Evolutionary conservation across 2,113 vertebrate genomes (phyloP).

Genomic region (Plecturocebus donacophilus): DNA sequence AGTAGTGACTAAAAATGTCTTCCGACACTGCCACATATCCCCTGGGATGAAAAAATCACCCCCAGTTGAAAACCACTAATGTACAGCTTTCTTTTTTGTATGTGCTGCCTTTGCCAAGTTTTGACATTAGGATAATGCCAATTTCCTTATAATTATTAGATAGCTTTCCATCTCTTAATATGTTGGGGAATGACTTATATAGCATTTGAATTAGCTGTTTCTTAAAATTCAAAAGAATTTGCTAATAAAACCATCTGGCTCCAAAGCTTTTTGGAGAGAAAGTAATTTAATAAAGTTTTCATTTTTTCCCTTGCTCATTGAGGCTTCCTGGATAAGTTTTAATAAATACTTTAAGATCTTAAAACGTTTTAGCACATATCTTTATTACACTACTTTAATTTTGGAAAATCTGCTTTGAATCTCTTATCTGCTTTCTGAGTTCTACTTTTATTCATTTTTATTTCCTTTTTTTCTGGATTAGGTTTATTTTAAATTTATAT

Average conservation of each 20-base stretch:
- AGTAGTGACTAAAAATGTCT: not conserved
- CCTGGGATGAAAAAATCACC: not conserved
- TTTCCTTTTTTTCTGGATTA: not conserved
- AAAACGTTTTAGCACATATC: not conserved
- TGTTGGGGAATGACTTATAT: not conserved
- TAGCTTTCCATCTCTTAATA: not conserved
- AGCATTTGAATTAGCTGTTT: slow-evolving; percentile 1
- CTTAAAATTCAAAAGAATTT: slow-evolving; percentile 31
- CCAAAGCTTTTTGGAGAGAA: slow-evolving; percentile 13
- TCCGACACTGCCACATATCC: not conserved
- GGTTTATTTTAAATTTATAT: not conserved
- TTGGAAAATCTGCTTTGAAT: slow-evolving; percentile 9
- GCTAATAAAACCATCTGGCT: slow-evolving; percentile 23
- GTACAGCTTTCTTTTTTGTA: not conserved
- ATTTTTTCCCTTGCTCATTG: not conserved
- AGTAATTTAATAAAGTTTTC: slow-evolving; percentile 22
- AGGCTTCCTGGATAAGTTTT: not conserved
- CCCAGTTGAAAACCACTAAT: not conserved
- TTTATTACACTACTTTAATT: not conserved
- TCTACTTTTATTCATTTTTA: not conserved
- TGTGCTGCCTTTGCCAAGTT: not conserved
- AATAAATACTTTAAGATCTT: not conserved
- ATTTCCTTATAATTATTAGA: not conserved
- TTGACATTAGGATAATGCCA: not conserved
- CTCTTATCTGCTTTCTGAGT: slow-evolving; percentile 7